Percentiles rank a stretch among this genome's conserved stretches.
These are phyloP conservation scores for Sciurus carolinensis DNA, from an alignment of 2,797 vertebrate genomes.

Conservation along the genomic window DNA sequence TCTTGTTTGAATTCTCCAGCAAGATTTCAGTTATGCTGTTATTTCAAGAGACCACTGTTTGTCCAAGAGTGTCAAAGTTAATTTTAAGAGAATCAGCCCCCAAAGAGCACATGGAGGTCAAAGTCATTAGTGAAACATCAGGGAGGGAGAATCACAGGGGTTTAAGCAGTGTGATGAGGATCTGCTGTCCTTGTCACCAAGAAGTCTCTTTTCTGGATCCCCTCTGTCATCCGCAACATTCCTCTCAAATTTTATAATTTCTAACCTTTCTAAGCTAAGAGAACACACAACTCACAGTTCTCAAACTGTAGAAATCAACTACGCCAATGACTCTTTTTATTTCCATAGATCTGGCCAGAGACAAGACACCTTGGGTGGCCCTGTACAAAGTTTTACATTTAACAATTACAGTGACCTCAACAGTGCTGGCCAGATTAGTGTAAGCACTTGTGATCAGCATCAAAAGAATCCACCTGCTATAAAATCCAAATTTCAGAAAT, in stretches of 20 bases:
- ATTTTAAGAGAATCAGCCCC: background rate
- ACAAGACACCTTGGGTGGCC: background rate
- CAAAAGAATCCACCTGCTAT: background rate
- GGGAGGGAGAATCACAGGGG: background rate
- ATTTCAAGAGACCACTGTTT: background rate
- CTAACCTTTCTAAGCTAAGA: background rate
- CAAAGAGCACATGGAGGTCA: background rate
- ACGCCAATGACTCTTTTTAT: background rate
- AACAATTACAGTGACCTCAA: background rate
- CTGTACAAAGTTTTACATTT: background rate
- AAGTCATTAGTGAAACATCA: background rate
- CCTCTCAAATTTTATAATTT: background rate
- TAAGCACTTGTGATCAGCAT: background rate
- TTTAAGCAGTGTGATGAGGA: rapidly evolving
- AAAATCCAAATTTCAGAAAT: conserved; percentile 13
- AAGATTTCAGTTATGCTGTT: background rate
- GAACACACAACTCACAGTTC: background rate
- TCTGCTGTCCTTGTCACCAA: background rate
- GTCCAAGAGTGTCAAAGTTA: background rate
- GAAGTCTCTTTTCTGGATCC: background rate
- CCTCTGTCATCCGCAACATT: no score
- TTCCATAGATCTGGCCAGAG: background rate
- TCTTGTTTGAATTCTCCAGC: background rate
- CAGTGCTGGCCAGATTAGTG: background rate
- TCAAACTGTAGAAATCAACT: background rate